Evolutionary conservation across 2,888 invertebrate genomes (phyloP).

Genomic region (Lasioglossum oenotherae): DNA sequence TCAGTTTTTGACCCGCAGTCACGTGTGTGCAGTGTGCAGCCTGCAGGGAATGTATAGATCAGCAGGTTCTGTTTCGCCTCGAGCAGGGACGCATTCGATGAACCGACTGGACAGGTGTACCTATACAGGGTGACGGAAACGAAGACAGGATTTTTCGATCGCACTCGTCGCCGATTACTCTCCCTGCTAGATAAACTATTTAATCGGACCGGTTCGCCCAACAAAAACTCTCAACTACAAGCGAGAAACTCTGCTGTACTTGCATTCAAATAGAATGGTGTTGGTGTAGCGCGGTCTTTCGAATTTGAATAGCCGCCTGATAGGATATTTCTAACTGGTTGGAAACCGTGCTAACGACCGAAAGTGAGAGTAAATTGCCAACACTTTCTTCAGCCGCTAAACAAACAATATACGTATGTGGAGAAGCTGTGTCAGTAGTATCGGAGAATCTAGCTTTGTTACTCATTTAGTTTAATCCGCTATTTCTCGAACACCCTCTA

Average conservation of each 20-base stretch:
- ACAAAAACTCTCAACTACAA: neutral
- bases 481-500: conserved; percentile 5
- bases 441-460: neutral
- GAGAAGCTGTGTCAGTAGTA: neutral
- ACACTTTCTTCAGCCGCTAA: neutral
- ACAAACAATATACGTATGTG: neutral
- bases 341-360: neutral
- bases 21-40: neutral
- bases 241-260: neutral
- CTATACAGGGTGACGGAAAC: neutral
- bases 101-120: neutral
- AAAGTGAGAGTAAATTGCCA: neutral
- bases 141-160: conserved; percentile 1
- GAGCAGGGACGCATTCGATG: conserved; percentile 21
- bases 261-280: neutral
- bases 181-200: neutral
- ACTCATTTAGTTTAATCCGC: neutral
- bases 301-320: neutral
- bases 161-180: neutral
- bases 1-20: conserved; percentile 45
- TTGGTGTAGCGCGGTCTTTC: neutral
- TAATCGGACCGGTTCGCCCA: neutral
- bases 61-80: conserved; percentile 18
- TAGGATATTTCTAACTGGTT: neutral
- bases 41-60: conserved; percentile 18